phyloP scores from a whole-genome alignment of 2,113 vertebrate species.

The Dipodomys spectabilis region DNA sequence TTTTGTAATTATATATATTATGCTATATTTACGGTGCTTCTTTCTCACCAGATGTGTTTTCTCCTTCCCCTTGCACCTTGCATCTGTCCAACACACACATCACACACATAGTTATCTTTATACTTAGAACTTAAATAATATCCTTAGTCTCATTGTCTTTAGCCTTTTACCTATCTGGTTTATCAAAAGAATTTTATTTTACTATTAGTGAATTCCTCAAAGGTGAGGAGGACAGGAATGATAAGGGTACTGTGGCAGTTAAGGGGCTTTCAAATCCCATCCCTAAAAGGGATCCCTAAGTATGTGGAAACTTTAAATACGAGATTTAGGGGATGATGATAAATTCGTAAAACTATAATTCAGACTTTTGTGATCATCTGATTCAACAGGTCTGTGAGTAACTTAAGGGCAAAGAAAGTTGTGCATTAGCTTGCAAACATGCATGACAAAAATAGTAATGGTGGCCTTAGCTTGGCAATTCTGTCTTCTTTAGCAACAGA shows the following conservation, averaged over 20 bases:
- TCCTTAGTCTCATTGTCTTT: conserved; percentile 4
- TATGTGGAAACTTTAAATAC: conserved; percentile 18
- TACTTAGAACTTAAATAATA: conserved; percentile 20
- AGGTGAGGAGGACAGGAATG: conserved; percentile 15
- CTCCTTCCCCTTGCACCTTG: too few species aligned
- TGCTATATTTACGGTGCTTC: conserved; percentile 4
- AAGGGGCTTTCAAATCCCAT: neutral
- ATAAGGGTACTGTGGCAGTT: neutral
- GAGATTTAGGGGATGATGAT: neutral
- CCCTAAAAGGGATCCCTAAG: neutral
- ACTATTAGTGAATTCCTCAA: neutral
- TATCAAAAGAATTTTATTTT: conserved; percentile 28
- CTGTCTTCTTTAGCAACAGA: conserved; percentile 15
- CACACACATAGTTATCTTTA: neutral
- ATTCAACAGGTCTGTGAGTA: neutral
- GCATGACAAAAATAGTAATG: neutral
- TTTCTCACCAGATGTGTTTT: conserved; percentile 1
- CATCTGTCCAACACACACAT: too few species aligned
- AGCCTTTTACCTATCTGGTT: conserved; percentile 8
- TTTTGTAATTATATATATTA: conserved; percentile 21
- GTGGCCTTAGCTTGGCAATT: conserved; percentile 8
- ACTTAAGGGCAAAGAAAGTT: conserved; percentile 40
- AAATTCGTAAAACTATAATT: conserved; percentile 17
- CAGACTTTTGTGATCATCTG: conserved; percentile 12
- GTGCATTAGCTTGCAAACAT: neutral